A percentile compares a stretch with the other conserved stretches of the same genome.
phyloP scores from a whole-genome alignment of 2,797 vertebrate genomes.

The Myotis findleyi region DNA sequence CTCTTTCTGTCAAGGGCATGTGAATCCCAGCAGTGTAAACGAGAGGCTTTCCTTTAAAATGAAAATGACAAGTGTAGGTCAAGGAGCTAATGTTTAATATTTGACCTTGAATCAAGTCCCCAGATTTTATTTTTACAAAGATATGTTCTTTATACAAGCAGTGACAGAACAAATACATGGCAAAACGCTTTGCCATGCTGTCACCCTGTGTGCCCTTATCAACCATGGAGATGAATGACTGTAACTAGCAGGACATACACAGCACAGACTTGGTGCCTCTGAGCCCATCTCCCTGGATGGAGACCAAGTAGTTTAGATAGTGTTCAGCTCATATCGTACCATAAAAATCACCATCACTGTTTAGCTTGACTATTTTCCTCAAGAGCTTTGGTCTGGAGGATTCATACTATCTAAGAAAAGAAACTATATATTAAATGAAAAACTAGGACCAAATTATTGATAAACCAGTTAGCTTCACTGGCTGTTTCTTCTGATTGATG shows the following conservation, averaged over 20 bases:
- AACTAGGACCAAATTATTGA: constrained; percentile 38
- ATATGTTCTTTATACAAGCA: constrained; percentile 75
- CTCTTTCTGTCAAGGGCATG: constrained; percentile 83
- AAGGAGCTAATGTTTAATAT: constrained; percentile 75
- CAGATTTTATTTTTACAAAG: constrained; percentile 79
- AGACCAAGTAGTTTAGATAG: constrained; percentile 21
- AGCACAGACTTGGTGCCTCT: background rate
- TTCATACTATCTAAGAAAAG: background rate
- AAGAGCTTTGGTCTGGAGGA: background rate
- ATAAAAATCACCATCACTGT: background rate
- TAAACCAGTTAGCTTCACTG: background rate
- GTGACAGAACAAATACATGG: constrained; percentile 76
- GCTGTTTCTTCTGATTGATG: background rate
- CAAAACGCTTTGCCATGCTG: constrained; percentile 66
- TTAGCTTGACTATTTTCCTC: constrained; percentile 27
- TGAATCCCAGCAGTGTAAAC: constrained; percentile 79
- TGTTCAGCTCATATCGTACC: background rate
- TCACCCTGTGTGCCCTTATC: constrained; percentile 27
- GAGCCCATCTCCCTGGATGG: background rate
- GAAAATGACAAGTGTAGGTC: constrained; percentile 69
- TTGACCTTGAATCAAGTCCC: constrained; percentile 76
- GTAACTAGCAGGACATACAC: background rate
- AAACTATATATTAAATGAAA: background rate
- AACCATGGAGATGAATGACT: constrained; percentile 36
- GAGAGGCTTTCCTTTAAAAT: constrained; percentile 76